phyloP scores from a whole-genome alignment of 2,797 vertebrate genomes.

The Siniperca obscura region DNA sequence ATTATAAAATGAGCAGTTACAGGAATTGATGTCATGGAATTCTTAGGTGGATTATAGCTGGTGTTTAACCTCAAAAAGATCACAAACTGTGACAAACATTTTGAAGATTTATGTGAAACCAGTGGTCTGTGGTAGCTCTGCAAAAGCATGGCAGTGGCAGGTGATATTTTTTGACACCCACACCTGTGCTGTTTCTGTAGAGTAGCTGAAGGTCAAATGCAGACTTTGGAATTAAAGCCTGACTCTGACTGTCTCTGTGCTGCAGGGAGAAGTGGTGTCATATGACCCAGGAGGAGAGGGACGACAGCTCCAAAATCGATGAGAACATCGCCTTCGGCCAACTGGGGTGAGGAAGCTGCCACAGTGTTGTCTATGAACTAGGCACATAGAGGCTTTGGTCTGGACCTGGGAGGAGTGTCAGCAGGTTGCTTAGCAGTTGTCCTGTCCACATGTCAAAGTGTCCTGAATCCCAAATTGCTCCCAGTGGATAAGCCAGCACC shows the following conservation, averaged over 20 bases:
- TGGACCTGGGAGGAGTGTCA: background rate
- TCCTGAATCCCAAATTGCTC: too few species aligned
- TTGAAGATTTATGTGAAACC: background rate
- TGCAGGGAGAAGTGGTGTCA: conserved; percentile 98
- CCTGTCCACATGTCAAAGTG: too few species aligned
- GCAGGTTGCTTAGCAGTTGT: background rate
- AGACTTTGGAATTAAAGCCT: conserved; percentile 19
- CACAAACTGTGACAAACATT: background rate
- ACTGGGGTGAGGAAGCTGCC: conserved; percentile 88
- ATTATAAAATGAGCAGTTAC: conserved; percentile 19
- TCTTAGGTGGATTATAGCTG: background rate
- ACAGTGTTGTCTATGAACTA: background rate
- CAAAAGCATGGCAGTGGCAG: background rate
- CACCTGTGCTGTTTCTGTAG: conserved; percentile 39
- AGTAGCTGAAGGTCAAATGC: conserved; percentile 25
- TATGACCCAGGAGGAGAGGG: conserved; percentile 96
- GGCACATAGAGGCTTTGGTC: background rate
- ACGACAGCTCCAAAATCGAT: conserved; percentile 94
- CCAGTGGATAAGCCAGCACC: too few species aligned
- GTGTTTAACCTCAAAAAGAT: background rate
- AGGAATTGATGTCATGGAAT: conserved; percentile 55
- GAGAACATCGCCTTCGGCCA: conserved; percentile 99
- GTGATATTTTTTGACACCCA: conserved; percentile 43
- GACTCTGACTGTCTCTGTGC: conserved; percentile 61
- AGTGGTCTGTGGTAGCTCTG: background rate